phyloP scores from a whole-genome alignment of 2,888 invertebrate species.

The Luperina nickerlii region DNA sequence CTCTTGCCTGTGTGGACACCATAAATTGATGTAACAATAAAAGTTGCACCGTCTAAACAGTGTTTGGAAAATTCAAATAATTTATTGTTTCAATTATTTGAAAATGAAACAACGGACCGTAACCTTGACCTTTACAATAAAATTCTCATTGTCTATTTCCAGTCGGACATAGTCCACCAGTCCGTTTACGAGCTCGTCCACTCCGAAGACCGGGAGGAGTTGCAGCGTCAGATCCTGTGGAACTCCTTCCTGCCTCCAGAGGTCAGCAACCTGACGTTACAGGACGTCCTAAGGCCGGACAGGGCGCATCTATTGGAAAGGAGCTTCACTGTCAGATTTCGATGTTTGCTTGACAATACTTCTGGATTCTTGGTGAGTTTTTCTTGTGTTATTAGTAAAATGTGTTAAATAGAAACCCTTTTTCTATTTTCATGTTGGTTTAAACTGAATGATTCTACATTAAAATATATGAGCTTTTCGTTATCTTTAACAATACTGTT shows the following conservation, averaged over 20 bases:
- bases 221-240: slow-evolving; percentile 98
- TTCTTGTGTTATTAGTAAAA: background rate
- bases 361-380: slow-evolving; percentile 98
- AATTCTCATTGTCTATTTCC: slow-evolving; percentile 78
- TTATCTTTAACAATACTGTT: background rate
- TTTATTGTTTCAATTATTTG: background rate
- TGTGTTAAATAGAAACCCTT: background rate
- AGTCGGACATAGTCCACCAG: slow-evolving; percentile 99
- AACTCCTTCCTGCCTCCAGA: slow-evolving; percentile 97
- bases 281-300: slow-evolving; percentile 97
- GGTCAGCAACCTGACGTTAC: slow-evolving; percentile 93
- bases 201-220: slow-evolving; percentile 99
- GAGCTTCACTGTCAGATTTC: slow-evolving; percentile 99
- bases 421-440: background rate
- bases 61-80: background rate
- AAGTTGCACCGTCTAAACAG: background rate
- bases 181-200: slow-evolving; percentile 99
- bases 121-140: background rate
- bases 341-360: slow-evolving; percentile 99
- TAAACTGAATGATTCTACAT: background rate
- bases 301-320: slow-evolving; percentile 97
- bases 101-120: background rate
- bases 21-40: background rate
- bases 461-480: background rate
- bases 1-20: background rate